Evolutionary conservation across 2,113 vertebrate genomes (phyloP).

Genomic region (Pungitius pungitius): DNA sequence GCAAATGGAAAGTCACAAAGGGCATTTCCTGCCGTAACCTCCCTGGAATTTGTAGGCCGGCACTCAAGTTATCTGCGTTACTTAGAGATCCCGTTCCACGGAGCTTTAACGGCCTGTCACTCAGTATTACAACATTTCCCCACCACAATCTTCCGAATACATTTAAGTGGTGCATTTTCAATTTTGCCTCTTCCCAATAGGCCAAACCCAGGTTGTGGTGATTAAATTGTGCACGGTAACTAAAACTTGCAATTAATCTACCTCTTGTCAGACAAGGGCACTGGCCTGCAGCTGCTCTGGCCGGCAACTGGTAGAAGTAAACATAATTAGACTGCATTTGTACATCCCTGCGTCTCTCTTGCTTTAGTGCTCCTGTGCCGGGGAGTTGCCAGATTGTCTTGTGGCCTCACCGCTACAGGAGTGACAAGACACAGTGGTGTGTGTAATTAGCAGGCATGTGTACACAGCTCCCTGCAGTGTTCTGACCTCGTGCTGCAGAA

Average conservation of each 20-base stretch:
- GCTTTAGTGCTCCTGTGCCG: conserved; percentile 63
- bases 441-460: conserved; percentile 80
- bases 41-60: conserved; percentile 80
- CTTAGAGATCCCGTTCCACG: conserved; percentile 83
- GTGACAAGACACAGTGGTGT: conserved; percentile 68
- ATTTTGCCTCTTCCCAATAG: conserved; percentile 36
- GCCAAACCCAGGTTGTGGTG: conserved; percentile 34
- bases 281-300: conserved; percentile 49
- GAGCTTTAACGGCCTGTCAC: conserved; percentile 72
- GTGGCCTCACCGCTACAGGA: conserved; percentile 64
- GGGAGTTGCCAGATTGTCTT: conserved; percentile 78
- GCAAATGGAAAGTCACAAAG: conserved; percentile 84
- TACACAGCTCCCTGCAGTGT: conserved; percentile 78
- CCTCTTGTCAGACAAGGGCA: conserved; percentile 41
- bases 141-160: conserved; percentile 34
- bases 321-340: conserved; percentile 72
- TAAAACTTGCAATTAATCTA: conserved; percentile 47
- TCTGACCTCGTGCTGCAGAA: conserved; percentile 73
- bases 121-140: conserved; percentile 67
- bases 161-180: conserved; percentile 30
- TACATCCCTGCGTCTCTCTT: conserved; percentile 59
- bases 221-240: conserved; percentile 50
- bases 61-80: conserved; percentile 80
- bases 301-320: conserved; percentile 67
- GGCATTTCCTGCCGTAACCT: conserved; percentile 86